Base-by-base conservation (phyloP, 2,888 invertebrate genomes). In the Drosophila kuntzei region DNA sequence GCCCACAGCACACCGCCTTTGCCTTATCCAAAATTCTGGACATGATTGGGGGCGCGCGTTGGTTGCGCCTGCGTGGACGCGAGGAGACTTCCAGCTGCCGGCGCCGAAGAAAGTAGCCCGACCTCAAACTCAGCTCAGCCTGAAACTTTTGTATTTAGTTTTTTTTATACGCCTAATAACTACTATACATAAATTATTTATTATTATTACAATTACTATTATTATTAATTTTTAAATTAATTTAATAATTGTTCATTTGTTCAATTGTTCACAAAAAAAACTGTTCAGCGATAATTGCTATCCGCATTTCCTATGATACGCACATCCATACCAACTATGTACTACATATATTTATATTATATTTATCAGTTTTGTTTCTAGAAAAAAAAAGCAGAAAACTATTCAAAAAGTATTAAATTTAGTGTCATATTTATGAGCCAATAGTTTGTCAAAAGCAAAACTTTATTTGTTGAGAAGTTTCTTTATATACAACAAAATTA, bases 61-160 rank as follows among this genome's bases (percentile, higher is more conserved):
- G 92, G 92, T 72, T 89, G 83, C 87, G 91, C 85, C 89, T 92
- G 69, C 90, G 91, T 59, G 92, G 92, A 79, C 91, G 92, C 67
- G 92, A 92, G 90, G 92, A 92, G 89, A 92, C 92, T 76, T 92
- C 92, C 76, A 92, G 92, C 80, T 92, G 92, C 60, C 89, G 92
- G 44, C 90, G 91, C 54, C 81, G 92, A 83, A 91, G 92, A 91
- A 92, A 92, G 90, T 73, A 62, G 74, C 27, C 20, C 18, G 8
- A 39, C 6, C 16, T 44, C 18, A 37, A 25, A 11, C n/a, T 44
- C 44, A 50, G 36, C 41, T 9, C 14, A 20, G 50, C 16, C 60
- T 63, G 54, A 49, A 63, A 53, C 65, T 55, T 78, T 70, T 78
- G 80, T 76, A 71, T 76, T 80, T 81, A 81, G 76, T 80, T 64